Conservation (phyloP, 2,888 invertebrate genomes). For the Empis stercorea region DNA sequence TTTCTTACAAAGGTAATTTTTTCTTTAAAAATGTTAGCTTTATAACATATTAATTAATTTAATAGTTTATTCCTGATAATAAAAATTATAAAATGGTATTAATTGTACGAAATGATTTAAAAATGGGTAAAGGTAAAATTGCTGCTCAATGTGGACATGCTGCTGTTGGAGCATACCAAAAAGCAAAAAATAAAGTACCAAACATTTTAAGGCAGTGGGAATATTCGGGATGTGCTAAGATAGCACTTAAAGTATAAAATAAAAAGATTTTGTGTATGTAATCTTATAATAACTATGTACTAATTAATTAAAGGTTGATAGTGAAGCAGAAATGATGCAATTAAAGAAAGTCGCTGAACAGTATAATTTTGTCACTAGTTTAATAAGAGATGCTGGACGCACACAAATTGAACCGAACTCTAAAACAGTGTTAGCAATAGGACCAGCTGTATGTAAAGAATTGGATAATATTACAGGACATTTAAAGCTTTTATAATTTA, state of each 20-base stretch:
- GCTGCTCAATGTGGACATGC: slow-evolving; percentile 93
- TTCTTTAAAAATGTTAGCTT: not conserved
- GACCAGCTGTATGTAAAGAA: slow-evolving; percentile 69
- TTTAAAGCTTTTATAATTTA: slow-evolving; percentile 64
- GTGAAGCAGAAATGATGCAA: slow-evolving; percentile 55
- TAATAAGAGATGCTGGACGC: slow-evolving; percentile 82
- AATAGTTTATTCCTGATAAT: slow-evolving; percentile 25
- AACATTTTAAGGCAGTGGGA: slow-evolving; percentile 46
- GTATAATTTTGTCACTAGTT: slow-evolving; percentile 54
- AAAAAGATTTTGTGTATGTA: not conserved
- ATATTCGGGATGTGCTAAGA: slow-evolving; percentile 69
- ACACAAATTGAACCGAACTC: slow-evolving; percentile 86
- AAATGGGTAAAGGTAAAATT: slow-evolving; percentile 92
- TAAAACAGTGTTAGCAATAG: slow-evolving; percentile 80
- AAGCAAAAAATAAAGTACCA: slow-evolving; percentile 48
- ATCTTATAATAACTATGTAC: not conserved
- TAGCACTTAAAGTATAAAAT: slow-evolving; percentile 55
- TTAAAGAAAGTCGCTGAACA: slow-evolving; percentile 56
- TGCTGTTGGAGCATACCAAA: slow-evolving; percentile 75
- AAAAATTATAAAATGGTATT: slow-evolving; percentile 69
- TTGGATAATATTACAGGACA: slow-evolving; percentile 79
- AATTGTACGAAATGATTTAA: slow-evolving; percentile 76
- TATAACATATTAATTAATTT: not conserved
- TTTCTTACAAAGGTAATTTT: slow-evolving; percentile 3
- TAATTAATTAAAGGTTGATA: slow-evolving; percentile 44